Conservation (phyloP, 2,797 vertebrate species). For the Spinibarbus caldwelli region DNA sequence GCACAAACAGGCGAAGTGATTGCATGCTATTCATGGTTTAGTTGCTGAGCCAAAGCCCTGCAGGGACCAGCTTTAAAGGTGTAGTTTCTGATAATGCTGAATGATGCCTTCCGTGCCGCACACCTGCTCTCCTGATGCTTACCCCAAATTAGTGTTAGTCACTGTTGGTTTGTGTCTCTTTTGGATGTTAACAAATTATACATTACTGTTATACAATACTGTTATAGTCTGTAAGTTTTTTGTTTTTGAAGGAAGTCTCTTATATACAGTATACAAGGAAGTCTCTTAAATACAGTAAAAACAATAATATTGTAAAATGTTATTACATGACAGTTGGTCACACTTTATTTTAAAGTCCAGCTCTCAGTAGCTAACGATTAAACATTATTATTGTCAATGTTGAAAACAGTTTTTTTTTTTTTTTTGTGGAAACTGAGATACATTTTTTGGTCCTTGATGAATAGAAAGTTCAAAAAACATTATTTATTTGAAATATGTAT, state of each 20-base stretch:
- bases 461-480: not conserved
- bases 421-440: not conserved
- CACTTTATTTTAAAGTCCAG: no score
- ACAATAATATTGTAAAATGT: not conserved
- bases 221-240: not conserved
- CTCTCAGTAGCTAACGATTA: no score
- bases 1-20: slow-evolving; percentile 15
- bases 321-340: not conserved
- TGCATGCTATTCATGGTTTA: slow-evolving; percentile 19
- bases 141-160: not conserved
- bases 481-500: not conserved
- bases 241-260: not conserved
- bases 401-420: not conserved
- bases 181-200: not conserved
- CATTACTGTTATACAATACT: not conserved
- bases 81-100: slow-evolving; percentile 1
- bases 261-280: not conserved
- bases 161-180: not conserved
- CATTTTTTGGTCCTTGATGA: not conserved
- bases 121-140: slow-evolving; percentile 18
- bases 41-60: slow-evolving; percentile 12
- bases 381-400: not conserved
- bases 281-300: not conserved
- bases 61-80: slow-evolving; percentile 6
- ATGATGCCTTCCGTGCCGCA: not conserved